Percentiles rank a stretch among this genome's conserved stretches.
Conservation (phyloP, 2,113 vertebrate genomes). For the Nothobranchius furzeri region DNA sequence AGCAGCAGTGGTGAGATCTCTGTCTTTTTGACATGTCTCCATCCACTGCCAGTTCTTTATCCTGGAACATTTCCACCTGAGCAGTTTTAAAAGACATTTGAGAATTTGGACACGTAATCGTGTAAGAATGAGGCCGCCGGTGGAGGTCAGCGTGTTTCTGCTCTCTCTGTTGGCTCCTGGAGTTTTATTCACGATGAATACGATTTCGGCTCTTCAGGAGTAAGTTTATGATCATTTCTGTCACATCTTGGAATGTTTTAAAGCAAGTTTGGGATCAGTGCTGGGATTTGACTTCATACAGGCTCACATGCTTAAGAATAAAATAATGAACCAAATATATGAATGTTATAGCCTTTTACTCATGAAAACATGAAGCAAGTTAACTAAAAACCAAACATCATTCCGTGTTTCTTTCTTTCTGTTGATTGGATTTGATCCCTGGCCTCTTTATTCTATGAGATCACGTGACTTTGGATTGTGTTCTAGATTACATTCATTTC, state of each 20-base stretch:
- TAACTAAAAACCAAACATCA: too few relatives aligned
- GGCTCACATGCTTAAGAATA: too few relatives aligned
- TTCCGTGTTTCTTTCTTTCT: too few relatives aligned
- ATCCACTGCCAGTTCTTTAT: conserved; percentile 22
- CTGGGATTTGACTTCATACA: background rate
- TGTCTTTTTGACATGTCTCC: conserved; percentile 35
- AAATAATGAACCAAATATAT: too few relatives aligned
- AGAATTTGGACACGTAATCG: background rate
- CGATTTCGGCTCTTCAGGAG: conserved; percentile 78
- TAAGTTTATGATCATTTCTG: conserved; percentile 73
- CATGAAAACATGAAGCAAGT: too few relatives aligned
- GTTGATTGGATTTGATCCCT: too few relatives aligned
- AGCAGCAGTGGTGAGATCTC: background rate
- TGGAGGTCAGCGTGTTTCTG: conserved; percentile 71
- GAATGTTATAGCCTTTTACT: too few relatives aligned
- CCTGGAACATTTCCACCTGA: background rate
- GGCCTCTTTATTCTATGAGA: too few relatives aligned
- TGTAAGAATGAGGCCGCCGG: conserved; percentile 76
- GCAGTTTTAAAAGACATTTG: background rate
- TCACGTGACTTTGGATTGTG: too few relatives aligned
- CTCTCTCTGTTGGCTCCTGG: conserved; percentile 83
- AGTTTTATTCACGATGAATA: conserved; percentile 79
- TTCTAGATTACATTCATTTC: background rate
- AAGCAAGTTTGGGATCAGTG: background rate
- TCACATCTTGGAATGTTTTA: background rate